Base-by-base conservation (phyloP, 1,140 invertebrate species). In the Zaprionus camerounensis region DNA sequence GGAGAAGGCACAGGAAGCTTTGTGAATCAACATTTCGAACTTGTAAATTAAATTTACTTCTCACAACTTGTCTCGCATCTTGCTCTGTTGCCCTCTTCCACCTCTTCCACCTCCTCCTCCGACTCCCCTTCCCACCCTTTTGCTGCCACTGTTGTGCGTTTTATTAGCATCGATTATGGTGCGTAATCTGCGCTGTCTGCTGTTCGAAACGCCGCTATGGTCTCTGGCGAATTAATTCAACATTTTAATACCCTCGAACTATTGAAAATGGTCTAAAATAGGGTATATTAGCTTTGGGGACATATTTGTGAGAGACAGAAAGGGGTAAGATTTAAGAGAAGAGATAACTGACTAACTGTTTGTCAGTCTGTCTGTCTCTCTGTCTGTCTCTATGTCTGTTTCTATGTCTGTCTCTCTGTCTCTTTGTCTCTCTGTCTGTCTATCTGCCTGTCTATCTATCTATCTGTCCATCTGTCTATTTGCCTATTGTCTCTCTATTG, bases 91-190 rank as follows among this genome's bases (percentile, higher is more conserved):
- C 26, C 6, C 41, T 1, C 15, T n/a, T n/a, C n/a, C n/a, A n/a
- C n/a, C n/a, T n/a, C n/a, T 3, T 1, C 6, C 44, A 2, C n/a
- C 17, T 20, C 0, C 46, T 12, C 15, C 15, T 2, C n/a, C 2
- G 0, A 0, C 41, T 1, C 2, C n/a, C 41, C 41, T 17, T 41
- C 4, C 36, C 0, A n/a, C 41, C n/a, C 7, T 46, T 17, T 2
- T 9, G 46, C n/a, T 53, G 57, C 15, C 12, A 61, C 53, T 58
- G 59, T 34, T 78, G 77, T 80, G 44, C 65, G 70, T 74, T 81
- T 87, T 88, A 87, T 87, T 87, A 88, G 84, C 84, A 90, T 88
- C 90, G 85, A 88, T 88, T 88, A 90, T 90, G 80, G n/a, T 70
- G 67, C 79, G 84, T 84, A 76, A 68, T 51, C 61, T 66, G 36